Base-by-base conservation (phyloP, 2,797 vertebrate species). In the Sebastes oblongus region DNA sequence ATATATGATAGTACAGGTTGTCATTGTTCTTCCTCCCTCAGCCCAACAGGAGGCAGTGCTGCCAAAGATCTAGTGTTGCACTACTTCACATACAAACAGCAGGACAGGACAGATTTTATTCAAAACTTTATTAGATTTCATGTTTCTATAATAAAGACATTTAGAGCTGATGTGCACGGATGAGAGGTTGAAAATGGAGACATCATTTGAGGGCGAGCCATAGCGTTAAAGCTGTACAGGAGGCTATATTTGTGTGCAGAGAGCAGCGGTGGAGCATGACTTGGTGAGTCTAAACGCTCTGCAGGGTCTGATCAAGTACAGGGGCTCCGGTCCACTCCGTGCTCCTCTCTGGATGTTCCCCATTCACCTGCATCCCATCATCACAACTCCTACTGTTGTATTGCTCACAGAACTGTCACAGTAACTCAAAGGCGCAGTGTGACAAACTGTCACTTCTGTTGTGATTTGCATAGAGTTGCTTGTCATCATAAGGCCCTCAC, bases 121-220 rank as follows among this genome's bases (percentile, higher is more conserved):
- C 72, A 86, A 93, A 94, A 93, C 70, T 92, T 93, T 95, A 94
- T 93, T 95, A 20, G 66, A 78, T 88, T 93, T 81, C 52, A 81
- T 68, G 71, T 86, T 78, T 91, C 80, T 85, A 82, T 90, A 82
- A 73, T 92, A 92, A 93, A 93, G 83, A 91, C 82, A 91, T 85
- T 74, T 72, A 86, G 76, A 92, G 85, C 78, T 82, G 77, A 83
- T 89, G 84, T 89, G 84, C 80, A 91, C 65, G 73, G 76, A 77
- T 81, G 83, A 87, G 36, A 84, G 84, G 82, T 34, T 89, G 75
- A 81, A 76, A 75, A 88, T 84, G 81, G 83, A 84, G 81, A 86
- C 83, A 90, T 85, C 69, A 50, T 88, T 34, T 77, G 66, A 88
- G 66, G 67, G 75, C 24, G 30, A 89, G 77, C 85, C 62, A 72